Conservation (phyloP, 2,888 invertebrate species). For the Tipula helvola region DNA sequence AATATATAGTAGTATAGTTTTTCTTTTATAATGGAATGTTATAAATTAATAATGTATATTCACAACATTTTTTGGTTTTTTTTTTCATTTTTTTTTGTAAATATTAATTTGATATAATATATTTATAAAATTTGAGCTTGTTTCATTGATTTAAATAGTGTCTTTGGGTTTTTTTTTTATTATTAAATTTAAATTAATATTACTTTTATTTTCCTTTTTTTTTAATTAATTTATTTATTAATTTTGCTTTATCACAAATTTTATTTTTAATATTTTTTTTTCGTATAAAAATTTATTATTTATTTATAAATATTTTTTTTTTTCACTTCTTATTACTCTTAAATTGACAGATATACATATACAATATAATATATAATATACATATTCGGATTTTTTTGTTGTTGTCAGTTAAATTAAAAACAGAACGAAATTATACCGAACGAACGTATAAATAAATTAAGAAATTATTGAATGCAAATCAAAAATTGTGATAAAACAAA, state of each 20-base stretch:
- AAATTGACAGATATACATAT: neutral
- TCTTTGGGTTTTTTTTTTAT: neutral
- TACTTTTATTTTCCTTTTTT: neutral
- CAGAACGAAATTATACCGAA: neutral
- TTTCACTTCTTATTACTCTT: neutral
- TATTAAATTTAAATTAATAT: neutral
- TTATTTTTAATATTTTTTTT: neutral
- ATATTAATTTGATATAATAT: slow-evolving; percentile 4
- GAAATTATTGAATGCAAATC: neutral
- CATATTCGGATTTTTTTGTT: neutral
- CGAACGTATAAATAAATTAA: neutral
- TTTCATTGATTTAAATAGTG: neutral
- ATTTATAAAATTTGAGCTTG: slow-evolving; percentile 4
- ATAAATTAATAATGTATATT: slow-evolving; percentile 4
- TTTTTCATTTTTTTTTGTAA: neutral
- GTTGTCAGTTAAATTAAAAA: neutral
- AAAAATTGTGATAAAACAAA: neutral
- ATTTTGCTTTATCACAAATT: slow-evolving; percentile 4
- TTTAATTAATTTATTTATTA: neutral
- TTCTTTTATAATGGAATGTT: neutral
- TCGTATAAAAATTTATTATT: neutral
- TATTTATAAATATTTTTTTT: neutral
- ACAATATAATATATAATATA: neutral
- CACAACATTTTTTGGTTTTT: neutral
- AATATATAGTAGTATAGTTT: neutral